A percentile compares a stretch with the other conserved stretches of the same genome.
These are phyloP conservation scores for Liopterus haemorrhoidalis DNA, from an alignment of 2,888 invertebrate genomes.

Conservation along the genomic window DNA sequence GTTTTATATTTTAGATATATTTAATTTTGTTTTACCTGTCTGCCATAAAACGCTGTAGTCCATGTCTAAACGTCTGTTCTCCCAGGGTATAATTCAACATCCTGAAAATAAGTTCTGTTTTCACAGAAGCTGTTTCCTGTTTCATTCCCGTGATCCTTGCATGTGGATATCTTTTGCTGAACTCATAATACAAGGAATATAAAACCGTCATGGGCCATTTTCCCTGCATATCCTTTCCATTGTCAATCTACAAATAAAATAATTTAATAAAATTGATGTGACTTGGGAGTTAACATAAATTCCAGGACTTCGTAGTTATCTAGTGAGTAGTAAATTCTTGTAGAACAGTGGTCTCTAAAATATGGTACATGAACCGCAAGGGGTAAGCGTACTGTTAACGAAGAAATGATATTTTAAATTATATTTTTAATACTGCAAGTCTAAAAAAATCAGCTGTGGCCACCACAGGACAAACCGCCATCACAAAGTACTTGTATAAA, in stretches of 20 bases:
- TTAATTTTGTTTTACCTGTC: conserved; percentile 47
- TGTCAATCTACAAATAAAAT: conserved; percentile 53
- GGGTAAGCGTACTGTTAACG: too few relatives aligned
- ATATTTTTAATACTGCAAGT: too few relatives aligned
- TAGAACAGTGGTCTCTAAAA: too few relatives aligned
- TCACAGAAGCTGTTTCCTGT: conserved; percentile 66
- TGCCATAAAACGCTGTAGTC: conserved; percentile 62
- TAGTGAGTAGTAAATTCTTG: too few relatives aligned
- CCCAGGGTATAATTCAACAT: conserved; percentile 87
- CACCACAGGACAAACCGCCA: too few relatives aligned
- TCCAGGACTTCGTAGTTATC: too few relatives aligned
- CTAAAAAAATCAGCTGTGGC: too few relatives aligned
- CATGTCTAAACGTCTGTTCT: conserved; percentile 66
- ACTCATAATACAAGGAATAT: conserved; percentile 74
- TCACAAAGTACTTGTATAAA: too few relatives aligned
- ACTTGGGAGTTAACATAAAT: conserved; percentile 6
- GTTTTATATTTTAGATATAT: conserved; percentile 8
- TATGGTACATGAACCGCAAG: too few relatives aligned
- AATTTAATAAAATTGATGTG: neutral
- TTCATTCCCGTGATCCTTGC: conserved; percentile 70
- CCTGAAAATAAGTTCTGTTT: conserved; percentile 74
- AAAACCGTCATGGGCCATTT: conserved; percentile 76
- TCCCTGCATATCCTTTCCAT: conserved; percentile 66
- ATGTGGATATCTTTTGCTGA: conserved; percentile 71
- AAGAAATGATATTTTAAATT: too few relatives aligned